Conservation (phyloP, 2,888 invertebrate species). For the Cephus pulcher region DNA sequence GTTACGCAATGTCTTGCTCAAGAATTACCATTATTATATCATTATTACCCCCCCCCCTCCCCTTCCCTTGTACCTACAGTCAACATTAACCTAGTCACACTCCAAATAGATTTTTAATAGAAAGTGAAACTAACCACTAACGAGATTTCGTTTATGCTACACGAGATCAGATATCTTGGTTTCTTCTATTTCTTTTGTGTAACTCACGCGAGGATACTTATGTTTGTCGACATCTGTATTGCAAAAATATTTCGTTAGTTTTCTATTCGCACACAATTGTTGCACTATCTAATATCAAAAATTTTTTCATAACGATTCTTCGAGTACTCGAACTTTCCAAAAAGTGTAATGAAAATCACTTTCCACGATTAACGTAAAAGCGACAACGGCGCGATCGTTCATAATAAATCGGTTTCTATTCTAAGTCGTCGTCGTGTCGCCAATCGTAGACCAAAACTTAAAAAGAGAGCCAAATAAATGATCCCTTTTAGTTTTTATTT, state of each 20-base stretch:
- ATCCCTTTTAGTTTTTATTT: too few species aligned
- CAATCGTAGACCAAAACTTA: too few species aligned
- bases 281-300: background rate
- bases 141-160: background rate
- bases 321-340: background rate
- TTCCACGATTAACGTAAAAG: background rate
- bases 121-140: background rate
- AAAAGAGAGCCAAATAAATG: too few species aligned
- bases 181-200: background rate
- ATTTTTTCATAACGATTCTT: background rate
- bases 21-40: background rate
- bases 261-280: background rate
- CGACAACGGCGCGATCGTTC: too few species aligned
- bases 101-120: slow-evolving; percentile 1
- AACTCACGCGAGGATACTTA: background rate
- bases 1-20: background rate
- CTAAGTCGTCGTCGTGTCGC: too few species aligned
- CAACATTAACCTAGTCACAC: slow-evolving; percentile 1
- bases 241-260: background rate
- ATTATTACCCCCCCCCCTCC: background rate
- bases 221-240: background rate
- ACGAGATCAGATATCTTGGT: background rate
- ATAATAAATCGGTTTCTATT: too few species aligned
- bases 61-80: background rate
- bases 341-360: background rate